These are phyloP conservation scores for Brachionus paranguensis DNA, from an alignment of 1,140 invertebrate species.

Conservation along the genomic window DNA sequence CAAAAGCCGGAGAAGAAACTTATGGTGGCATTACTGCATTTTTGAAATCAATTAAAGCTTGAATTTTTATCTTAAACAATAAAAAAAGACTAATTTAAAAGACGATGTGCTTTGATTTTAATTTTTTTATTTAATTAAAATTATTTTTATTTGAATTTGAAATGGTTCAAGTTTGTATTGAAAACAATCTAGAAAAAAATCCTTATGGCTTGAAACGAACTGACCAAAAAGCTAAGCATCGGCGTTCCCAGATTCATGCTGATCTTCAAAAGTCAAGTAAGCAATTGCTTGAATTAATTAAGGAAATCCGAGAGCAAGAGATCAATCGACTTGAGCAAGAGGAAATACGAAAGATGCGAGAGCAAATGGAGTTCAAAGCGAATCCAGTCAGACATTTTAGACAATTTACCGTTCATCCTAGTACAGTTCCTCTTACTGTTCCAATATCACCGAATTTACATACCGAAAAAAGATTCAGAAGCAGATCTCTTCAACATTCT, in stretches of 20 bases:
- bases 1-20: constrained; percentile 31
- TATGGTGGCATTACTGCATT: constrained; percentile 21
- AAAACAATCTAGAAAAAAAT: not conserved
- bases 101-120: not conserved
- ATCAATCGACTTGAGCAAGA: not conserved
- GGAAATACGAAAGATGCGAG: not conserved
- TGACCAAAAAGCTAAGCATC: not conserved
- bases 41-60: constrained; percentile 30
- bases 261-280: not conserved
- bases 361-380: constrained; percentile 25
- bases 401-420: not conserved
- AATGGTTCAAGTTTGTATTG: not conserved
- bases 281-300: not conserved
- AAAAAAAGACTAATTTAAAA: not conserved
- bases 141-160: not conserved
- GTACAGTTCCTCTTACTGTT: not conserved
- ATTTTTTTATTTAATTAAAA: not conserved
- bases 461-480: not conserved
- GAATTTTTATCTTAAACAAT: not conserved
- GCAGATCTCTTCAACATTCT: not conserved
- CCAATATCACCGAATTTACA: not conserved
- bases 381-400: not conserved
- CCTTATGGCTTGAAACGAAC: not conserved
- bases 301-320: not conserved
- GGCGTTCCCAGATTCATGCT: not conserved